Conservation (phyloP, 2,888 invertebrate species). For the Nomada ferruginata region DNA sequence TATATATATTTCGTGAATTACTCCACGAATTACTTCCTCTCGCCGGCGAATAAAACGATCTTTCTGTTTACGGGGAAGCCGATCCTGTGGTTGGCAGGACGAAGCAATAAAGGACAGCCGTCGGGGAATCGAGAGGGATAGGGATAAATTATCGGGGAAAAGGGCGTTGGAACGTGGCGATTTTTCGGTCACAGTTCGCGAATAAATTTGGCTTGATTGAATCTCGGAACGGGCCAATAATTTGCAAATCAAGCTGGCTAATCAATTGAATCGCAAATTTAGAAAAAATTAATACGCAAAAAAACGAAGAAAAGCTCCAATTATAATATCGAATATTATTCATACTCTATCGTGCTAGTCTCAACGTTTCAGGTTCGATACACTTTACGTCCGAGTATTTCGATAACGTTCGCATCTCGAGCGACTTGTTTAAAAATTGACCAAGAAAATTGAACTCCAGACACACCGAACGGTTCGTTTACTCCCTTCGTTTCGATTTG, state of each 20-base stretch:
- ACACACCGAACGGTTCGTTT: not conserved
- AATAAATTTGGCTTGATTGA: slow-evolving; percentile 54
- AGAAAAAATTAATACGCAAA: too few species aligned
- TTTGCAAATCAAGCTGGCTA: slow-evolving; percentile 61
- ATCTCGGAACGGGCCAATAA: slow-evolving; percentile 64
- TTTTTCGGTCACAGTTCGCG: slow-evolving; percentile 50
- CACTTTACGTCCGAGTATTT: not conserved
- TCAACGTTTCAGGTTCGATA: too few species aligned
- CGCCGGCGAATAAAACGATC: not conserved
- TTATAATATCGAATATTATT: too few species aligned
- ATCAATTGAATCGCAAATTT: slow-evolving; percentile 11
- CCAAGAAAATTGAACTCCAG: not conserved
- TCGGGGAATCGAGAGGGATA: not conserved
- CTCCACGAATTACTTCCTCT: not conserved
- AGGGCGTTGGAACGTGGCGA: slow-evolving; percentile 33
- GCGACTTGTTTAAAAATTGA: not conserved
- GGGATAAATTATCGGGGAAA: not conserved
- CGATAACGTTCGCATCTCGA: not conserved
- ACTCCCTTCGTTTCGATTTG: slow-evolving; percentile 5
- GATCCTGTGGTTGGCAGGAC: not conserved
- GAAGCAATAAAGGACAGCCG: not conserved
- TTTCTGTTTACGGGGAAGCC: not conserved
- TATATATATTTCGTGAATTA: not conserved
- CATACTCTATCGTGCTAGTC: too few species aligned
- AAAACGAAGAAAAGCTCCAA: too few species aligned